Base-by-base conservation (phyloP, 2,113 vertebrate genomes). In the Heterocephalus glaber region DNA sequence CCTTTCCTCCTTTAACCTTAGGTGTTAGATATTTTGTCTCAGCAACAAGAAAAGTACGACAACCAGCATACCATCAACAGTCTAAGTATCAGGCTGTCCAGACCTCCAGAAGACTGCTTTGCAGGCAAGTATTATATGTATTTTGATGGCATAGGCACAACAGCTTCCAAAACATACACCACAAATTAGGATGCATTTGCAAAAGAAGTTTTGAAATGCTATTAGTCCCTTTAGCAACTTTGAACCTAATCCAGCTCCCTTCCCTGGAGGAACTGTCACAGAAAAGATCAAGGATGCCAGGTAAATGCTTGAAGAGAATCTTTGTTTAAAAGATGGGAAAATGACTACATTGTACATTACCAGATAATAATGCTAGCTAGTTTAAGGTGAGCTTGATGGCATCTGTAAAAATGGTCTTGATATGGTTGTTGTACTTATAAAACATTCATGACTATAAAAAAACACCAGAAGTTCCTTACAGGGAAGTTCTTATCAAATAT, bases 341-440 rank as follows among this genome's bases (percentile, higher is more conserved):
- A 30, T 90, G n/a, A 92, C 90, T 41, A 33, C 30, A 79, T 13
- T 95, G 49, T 76, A 92, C 24, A 65, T 38, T 85, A 83, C 35
- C 88, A 97, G 87, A 76, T 84, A 76, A 83, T 58, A 86, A 94
- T 33, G 56, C 49, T 94, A 89, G 95, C 54, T 94, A 89, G 95
- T 47, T 95, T 83, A 92, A 80, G 44, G 92, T 74, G 52, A 52
- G 60, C 24, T 88, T 58, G 35, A 85, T 68, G 49, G 86, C 70
- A 92, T 82, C 63, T 87, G 9, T 79, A 92, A 96, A 92, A 88
- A 85, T 72, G 54, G n/a, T 90, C 76, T 93, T 93, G 74, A 95
- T 81, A 92, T 7, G 88, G 60, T 16, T 85, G 22, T 28, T 95
- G n/a, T 10, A 81, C 70, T 90, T 96, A 95, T 70, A 35, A 82